Evolutionary conservation across 2,888 invertebrate genomes (phyloP).

Genomic region (Phania funesta): DNA sequence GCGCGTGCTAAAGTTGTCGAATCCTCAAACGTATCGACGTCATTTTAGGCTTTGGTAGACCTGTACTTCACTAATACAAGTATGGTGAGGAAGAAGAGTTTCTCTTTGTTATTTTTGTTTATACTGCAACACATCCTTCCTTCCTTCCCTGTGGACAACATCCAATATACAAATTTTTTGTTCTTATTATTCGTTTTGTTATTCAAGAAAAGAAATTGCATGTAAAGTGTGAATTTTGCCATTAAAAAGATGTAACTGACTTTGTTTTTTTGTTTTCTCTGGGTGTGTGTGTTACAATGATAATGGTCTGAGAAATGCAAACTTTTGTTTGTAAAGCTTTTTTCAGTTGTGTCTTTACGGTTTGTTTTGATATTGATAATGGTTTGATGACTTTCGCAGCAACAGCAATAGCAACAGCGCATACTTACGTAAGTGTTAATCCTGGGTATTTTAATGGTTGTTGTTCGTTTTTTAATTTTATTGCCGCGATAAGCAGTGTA

Average conservation of each 20-base stretch:
- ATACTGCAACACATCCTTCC: conserved; percentile 45
- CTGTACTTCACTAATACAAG: conserved; percentile 44
- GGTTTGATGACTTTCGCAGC: conserved; percentile 44
- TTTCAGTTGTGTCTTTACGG: conserved; percentile 1
- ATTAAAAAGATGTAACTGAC: conserved; percentile 57
- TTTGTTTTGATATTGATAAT: conserved; percentile 36
- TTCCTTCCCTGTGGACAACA: conserved; percentile 29
- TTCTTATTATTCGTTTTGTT: conserved; percentile 21
- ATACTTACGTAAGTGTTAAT: conserved; percentile 52
- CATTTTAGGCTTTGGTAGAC: conserved; percentile 61
- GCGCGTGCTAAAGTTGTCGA: conserved; percentile 79
- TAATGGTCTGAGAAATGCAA: conserved; percentile 37
- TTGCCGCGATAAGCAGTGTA: conserved; percentile 43
- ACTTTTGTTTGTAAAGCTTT: conserved; percentile 48
- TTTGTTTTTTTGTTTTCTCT: conserved; percentile 44
- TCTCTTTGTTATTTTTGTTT: conserved; percentile 47
- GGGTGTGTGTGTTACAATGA: conserved; percentile 14
- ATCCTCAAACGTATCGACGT: conserved; percentile 65
- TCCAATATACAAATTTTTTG: conserved; percentile 35
- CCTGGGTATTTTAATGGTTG: conserved; percentile 53
- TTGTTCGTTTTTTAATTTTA: conserved; percentile 49
- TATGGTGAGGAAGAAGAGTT: conserved; percentile 35
- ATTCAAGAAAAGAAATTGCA: conserved; percentile 37
- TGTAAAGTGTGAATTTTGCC: conserved; percentile 63
- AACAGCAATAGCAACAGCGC: conserved; percentile 11